Percentiles rank a stretch among this genome's conserved stretches.
These are phyloP conservation scores for Falco columbarius DNA, from an alignment of 2,797 vertebrate species.

Conservation along the genomic window DNA sequence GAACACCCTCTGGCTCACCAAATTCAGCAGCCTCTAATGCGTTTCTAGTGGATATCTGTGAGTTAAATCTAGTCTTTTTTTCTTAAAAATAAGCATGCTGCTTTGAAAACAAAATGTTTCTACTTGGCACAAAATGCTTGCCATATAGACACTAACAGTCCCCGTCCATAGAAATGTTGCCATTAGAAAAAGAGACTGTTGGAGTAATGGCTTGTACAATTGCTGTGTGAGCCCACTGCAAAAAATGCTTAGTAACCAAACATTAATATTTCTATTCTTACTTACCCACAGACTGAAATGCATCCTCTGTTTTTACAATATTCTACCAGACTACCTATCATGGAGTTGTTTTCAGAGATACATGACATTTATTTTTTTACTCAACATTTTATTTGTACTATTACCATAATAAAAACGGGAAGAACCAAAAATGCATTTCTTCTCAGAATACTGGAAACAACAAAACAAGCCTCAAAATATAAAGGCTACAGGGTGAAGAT, in stretches of 20 bases:
- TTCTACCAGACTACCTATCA: background rate
- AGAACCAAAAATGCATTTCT: background rate
- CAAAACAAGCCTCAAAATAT: background rate
- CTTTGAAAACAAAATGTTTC: background rate
- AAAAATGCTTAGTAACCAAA: background rate
- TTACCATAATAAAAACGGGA: background rate
- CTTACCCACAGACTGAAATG: background rate
- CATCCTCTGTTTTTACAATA: background rate
- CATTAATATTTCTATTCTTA: background rate
- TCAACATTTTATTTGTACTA: background rate
- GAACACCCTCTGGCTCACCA: background rate
- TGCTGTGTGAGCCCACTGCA: accelerated
- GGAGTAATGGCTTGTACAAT: background rate
- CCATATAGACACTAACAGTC: background rate
- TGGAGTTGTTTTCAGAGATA: background rate
- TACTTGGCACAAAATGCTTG: background rate
- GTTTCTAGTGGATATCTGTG: background rate
- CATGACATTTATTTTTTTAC: background rate
- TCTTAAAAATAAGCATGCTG: background rate
- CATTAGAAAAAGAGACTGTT: background rate
- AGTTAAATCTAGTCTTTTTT: background rate
- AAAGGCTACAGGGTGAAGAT: background rate
- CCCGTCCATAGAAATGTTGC: background rate
- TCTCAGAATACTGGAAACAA: background rate
- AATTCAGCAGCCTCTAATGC: background rate